These are phyloP conservation scores for Choloepus didactylus DNA, from an alignment of 2,797 vertebrate species.

Conservation along the genomic window DNA sequence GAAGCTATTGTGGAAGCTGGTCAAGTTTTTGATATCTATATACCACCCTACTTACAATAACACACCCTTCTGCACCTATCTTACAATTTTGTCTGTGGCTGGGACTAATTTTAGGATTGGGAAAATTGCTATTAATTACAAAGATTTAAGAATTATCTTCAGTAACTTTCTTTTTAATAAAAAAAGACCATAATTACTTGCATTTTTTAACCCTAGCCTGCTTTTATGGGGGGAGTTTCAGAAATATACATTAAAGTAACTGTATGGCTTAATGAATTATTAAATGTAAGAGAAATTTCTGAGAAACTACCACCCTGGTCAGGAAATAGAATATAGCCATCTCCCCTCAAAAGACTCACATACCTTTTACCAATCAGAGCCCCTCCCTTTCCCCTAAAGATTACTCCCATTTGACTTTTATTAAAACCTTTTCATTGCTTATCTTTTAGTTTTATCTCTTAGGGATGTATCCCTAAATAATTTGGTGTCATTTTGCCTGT, in stretches of 20 bases:
- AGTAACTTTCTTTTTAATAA: constrained; percentile 23
- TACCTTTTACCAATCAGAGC: not conserved
- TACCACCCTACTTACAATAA: not conserved
- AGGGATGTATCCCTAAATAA: not conserved
- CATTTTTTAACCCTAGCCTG: not conserved
- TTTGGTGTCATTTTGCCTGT: not conserved
- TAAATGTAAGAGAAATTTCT: not conserved
- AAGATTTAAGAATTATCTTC: not conserved
- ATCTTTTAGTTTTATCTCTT: not conserved
- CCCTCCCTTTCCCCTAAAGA: not conserved
- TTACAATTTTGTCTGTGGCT: not conserved
- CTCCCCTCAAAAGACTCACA: not conserved
- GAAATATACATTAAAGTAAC: not conserved
- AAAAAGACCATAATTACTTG: not conserved
- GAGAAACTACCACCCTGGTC: not conserved
- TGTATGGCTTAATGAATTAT: not conserved
- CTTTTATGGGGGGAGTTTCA: not conserved
- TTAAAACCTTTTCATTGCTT: not conserved
- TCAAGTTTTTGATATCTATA: too few species aligned
- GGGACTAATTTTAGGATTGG: not conserved
- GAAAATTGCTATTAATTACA: not conserved
- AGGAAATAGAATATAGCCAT: not conserved
- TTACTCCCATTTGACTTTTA: not conserved
- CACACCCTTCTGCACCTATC: not conserved
- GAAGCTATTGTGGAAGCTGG: too few species aligned